Conservation (phyloP, 2,888 invertebrate species). For the Serripes groenlandicus region DNA sequence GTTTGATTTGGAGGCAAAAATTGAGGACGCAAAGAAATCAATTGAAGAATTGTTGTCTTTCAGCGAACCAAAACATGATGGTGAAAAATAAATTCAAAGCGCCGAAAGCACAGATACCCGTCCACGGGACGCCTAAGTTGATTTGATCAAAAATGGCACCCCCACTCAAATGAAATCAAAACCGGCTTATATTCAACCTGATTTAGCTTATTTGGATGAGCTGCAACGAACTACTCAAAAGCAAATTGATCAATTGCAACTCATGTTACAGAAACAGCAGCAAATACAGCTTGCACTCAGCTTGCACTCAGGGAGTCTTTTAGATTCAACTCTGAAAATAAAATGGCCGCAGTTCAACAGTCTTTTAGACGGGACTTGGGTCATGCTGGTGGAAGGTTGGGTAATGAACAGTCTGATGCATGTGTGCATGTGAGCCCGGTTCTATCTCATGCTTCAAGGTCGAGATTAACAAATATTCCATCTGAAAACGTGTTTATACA, state of each 20-base stretch:
- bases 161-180: no score
- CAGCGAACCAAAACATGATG: not conserved
- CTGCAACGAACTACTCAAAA: not conserved
- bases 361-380: not conserved
- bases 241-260: not conserved
- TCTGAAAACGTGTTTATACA: not conserved
- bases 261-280: not conserved
- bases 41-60: not conserved
- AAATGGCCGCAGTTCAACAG: not conserved
- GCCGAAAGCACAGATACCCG: not conserved
- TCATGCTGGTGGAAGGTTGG: no score
- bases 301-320: not conserved
- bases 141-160: no score
- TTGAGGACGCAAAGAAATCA: not conserved
- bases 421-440: not conserved
- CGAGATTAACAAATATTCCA: not conserved
- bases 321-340: not conserved
- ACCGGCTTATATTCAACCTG: not conserved
- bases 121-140: no score
- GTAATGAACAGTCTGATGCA: not conserved
- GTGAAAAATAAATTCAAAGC: not conserved
- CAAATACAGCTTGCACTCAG: not conserved
- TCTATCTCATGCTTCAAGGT: not conserved
- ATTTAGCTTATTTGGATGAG: not conserved
- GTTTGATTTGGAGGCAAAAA: not conserved